Conservation (phyloP, 1,140 invertebrate species). For the Chironomus tepperi region DNA sequence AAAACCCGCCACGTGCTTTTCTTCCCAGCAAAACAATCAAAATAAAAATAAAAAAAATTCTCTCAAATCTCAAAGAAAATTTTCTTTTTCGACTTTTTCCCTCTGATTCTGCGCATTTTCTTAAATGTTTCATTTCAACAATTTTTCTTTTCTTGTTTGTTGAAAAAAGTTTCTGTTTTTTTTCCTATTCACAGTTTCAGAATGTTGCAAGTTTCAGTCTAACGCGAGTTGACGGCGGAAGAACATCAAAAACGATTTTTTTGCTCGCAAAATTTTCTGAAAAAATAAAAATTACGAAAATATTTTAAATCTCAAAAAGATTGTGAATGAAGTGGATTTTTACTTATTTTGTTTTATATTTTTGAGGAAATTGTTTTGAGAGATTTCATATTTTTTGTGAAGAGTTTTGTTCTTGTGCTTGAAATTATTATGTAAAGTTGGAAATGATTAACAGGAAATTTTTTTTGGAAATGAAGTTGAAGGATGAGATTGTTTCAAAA, state of each 20-base stretch:
- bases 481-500: no score
- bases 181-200: background rate
- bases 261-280: background rate
- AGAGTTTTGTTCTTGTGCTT: no score
- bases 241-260: background rate
- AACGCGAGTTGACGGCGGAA: background rate
- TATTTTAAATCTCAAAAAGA: background rate
- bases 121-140: no score
- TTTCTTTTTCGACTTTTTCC: background rate
- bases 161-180: background rate
- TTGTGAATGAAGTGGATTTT: background rate
- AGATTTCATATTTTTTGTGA: no score
- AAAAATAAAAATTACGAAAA: background rate
- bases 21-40: background rate
- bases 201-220: constrained; percentile 15
- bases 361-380: background rate
- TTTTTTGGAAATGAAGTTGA: no score
- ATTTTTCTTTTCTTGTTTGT: background rate
- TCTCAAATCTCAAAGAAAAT: background rate
- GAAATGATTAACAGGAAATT: no score
- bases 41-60: constrained; percentile 2
- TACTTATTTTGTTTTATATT: background rate
- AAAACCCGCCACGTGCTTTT: background rate
- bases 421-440: no score
- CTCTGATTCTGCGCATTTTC: background rate